Evolutionary conservation across 2,888 invertebrate species (phyloP).

Genomic region (Netelia fuscicornis): DNA sequence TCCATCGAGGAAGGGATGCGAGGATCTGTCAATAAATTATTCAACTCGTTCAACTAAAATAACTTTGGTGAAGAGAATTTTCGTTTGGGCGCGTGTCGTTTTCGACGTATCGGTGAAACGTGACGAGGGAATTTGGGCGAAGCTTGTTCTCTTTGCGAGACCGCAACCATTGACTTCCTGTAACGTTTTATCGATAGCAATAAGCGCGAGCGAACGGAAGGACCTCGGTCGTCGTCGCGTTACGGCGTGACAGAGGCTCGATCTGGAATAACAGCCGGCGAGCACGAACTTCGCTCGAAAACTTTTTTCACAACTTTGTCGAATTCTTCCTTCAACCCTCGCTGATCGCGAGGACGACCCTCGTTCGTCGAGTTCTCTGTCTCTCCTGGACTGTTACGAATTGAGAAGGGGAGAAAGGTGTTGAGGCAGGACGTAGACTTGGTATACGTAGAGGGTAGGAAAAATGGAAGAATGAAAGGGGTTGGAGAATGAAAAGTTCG

Average conservation of each 20-base stretch:
- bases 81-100: slow-evolving; percentile 4
- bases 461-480: slow-evolving; percentile 7
- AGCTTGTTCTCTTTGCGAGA: slow-evolving; percentile 16
- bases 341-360: slow-evolving; percentile 39
- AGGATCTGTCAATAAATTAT: no score
- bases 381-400: slow-evolving; percentile 63
- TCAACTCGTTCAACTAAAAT: no score
- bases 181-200: slow-evolving; percentile 80
- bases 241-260: slow-evolving; percentile 48
- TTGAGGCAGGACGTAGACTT: slow-evolving; percentile 47
- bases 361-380: slow-evolving; percentile 63
- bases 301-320: slow-evolving; percentile 51
- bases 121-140: slow-evolving; percentile 26
- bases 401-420: slow-evolving; percentile 43
- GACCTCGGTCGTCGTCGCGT: slow-evolving; percentile 47
- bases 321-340: slow-evolving; percentile 38
- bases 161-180: slow-evolving; percentile 62
- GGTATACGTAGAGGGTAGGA: no score
- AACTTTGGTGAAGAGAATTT: background rate
- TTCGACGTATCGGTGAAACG: slow-evolving; percentile 33
- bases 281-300: slow-evolving; percentile 58
- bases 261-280: slow-evolving; percentile 63
- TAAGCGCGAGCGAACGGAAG: slow-evolving; percentile 70
- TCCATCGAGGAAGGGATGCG: no score
- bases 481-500: background rate